Conservation (phyloP, 2,888 invertebrate species). For the Leptogaster cylindrica region DNA sequence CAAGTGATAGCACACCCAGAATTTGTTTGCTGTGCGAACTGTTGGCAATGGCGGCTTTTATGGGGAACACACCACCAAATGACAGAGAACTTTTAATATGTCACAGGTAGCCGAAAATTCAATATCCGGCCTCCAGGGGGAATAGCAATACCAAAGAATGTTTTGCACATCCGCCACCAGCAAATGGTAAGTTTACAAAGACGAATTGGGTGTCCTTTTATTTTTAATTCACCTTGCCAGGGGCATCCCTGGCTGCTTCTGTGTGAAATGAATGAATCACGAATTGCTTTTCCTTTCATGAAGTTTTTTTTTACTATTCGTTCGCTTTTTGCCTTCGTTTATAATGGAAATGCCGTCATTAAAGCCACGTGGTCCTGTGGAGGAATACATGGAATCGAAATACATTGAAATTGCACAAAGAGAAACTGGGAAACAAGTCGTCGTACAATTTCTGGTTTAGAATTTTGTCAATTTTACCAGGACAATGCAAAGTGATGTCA, state of each 20-base stretch:
- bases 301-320: not conserved
- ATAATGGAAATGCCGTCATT: too few species aligned
- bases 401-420: too few species aligned
- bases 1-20: not conserved
- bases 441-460: too few species aligned
- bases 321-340: too few species aligned
- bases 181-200: not conserved
- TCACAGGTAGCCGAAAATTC: conserved; percentile 40
- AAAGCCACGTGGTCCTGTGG: too few species aligned
- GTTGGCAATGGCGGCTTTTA: not conserved
- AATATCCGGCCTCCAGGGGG: conserved; percentile 43
- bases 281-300: not conserved
- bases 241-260: not conserved
- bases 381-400: too few species aligned
- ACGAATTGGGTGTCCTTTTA: not conserved
- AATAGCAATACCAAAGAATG: not conserved
- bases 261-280: not conserved
- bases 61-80: conserved; percentile 17
- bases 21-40: not conserved
- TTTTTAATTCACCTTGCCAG: not conserved
- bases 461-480: too few species aligned
- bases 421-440: too few species aligned
- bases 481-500: too few species aligned
- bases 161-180: not conserved
- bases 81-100: conserved; percentile 19